Evolutionary conservation across 2,797 vertebrate species (phyloP).

Genomic region (Labroides dimidiatus): DNA sequence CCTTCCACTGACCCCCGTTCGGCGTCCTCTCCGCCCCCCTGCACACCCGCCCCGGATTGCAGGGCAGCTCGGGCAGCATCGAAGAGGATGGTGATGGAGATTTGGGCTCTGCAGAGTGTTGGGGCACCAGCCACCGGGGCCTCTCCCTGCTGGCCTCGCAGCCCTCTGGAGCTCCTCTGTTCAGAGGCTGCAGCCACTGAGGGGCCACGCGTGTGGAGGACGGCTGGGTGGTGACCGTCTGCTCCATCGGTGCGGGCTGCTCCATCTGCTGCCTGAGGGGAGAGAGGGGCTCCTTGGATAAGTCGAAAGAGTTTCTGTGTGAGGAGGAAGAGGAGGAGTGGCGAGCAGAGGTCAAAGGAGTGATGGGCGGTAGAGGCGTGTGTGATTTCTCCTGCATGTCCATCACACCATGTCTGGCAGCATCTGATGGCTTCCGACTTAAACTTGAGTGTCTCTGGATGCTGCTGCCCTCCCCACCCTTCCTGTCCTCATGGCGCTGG

Average conservation of each 20-base stretch:
- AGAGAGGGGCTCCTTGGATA: conserved; percentile 72
- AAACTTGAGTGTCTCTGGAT: conserved; percentile 49
- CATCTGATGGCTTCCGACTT: conserved; percentile 36
- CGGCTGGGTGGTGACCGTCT: conserved; percentile 82
- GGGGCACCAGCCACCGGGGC: conserved; percentile 86
- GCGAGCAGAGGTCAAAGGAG: conserved; percentile 39
- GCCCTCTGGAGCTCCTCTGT: conserved; percentile 66
- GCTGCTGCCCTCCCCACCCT: conserved; percentile 47
- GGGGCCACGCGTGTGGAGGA: conserved; percentile 78
- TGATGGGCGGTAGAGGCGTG: conserved; percentile 35
- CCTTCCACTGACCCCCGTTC: conserved; percentile 60
- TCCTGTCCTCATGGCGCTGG: conserved; percentile 40
- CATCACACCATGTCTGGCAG: conserved; percentile 54
- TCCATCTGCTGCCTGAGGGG: conserved; percentile 79
- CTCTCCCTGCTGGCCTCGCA: conserved; percentile 72
- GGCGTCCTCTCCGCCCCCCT: conserved; percentile 62
- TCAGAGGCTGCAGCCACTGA: conserved; percentile 87
- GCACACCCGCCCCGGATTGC: conserved; percentile 75
- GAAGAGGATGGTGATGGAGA: conserved; percentile 58
- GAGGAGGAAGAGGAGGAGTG: conserved; percentile 14
- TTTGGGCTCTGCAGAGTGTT: conserved; percentile 65
- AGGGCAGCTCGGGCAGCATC: conserved; percentile 71
- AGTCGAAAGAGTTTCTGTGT: conserved; percentile 68
- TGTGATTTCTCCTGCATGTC: conserved; percentile 69
- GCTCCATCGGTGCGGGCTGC: conserved; percentile 69